Percentiles rank a stretch among this genome's conserved stretches.
Conservation (phyloP, 2,888 invertebrate genomes). For the Cerastis leucographa region DNA sequence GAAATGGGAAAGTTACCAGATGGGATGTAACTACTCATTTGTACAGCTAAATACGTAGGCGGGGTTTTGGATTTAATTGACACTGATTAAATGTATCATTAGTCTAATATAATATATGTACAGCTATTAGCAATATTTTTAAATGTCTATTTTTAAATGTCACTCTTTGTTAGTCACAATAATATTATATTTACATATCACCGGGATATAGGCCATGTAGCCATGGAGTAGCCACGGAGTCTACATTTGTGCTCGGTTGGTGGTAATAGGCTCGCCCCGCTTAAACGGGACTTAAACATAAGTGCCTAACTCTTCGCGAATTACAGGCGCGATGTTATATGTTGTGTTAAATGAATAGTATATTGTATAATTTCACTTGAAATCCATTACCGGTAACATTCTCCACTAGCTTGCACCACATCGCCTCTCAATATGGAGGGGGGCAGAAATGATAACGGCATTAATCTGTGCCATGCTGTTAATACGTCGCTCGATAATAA, state of each 20-base stretch:
- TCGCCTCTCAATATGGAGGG: slow-evolving; percentile 66
- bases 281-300: too few relatives aligned
- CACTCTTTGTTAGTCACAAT: neutral
- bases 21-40: neutral
- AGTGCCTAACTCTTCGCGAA: too few relatives aligned
- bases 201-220: too few relatives aligned
- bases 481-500: slow-evolving; percentile 56
- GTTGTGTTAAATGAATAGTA: too few relatives aligned
- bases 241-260: too few relatives aligned
- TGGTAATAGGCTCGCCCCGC: too few relatives aligned
- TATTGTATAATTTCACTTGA: neutral
- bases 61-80: neutral
- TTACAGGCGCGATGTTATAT: too few relatives aligned
- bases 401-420: slow-evolving; percentile 20
- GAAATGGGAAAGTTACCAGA: too few relatives aligned
- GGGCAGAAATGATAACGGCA: slow-evolving; percentile 69
- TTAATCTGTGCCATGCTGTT: slow-evolving; percentile 63
- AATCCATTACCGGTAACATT: neutral
- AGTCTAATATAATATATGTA: neutral
- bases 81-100: neutral
- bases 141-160: too few relatives aligned
- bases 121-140: neutral
- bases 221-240: too few relatives aligned
- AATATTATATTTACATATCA: too few relatives aligned
- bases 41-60: neutral